Percentiles rank a stretch among this genome's conserved stretches.
These are phyloP conservation scores for Lipotes vexillifer DNA, from an alignment of 2,113 vertebrate genomes.

Conservation along the genomic window DNA sequence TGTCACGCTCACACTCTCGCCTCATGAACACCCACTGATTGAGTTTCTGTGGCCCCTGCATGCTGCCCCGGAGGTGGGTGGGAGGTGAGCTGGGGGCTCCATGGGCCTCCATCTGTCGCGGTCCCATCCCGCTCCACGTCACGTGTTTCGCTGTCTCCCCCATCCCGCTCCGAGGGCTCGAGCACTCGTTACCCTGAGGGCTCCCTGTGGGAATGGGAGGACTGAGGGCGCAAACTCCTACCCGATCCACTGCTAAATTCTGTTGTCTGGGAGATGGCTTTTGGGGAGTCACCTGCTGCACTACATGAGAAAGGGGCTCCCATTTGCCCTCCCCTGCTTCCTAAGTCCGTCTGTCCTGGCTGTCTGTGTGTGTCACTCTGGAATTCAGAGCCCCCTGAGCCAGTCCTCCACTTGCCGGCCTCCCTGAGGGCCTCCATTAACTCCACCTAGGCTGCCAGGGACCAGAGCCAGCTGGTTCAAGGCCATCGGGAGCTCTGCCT, in stretches of 20 bases:
- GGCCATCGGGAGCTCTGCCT: slow-evolving; percentile 61
- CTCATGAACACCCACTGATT: background rate
- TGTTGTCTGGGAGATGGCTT: slow-evolving; percentile 41
- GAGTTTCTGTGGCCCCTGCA: slow-evolving; percentile 57
- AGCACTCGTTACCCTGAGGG: slow-evolving; percentile 23
- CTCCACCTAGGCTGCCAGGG: slow-evolving; percentile 27
- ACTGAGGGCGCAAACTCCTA: background rate
- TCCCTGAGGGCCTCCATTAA: slow-evolving; percentile 25
- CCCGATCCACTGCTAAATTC: background rate
- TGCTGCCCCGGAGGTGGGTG: slow-evolving; percentile 52
- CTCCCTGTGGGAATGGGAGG: background rate
- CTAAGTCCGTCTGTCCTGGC: slow-evolving; percentile 38
- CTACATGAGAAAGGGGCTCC: slow-evolving; percentile 52
- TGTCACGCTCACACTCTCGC: background rate
- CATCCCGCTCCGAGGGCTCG: background rate
- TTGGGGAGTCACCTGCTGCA: slow-evolving; percentile 42
- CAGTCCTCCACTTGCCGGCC: slow-evolving; percentile 1
- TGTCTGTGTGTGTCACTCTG: slow-evolving; percentile 35
- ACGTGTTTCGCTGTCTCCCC: background rate
- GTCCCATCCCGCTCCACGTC: background rate
- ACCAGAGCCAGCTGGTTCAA: slow-evolving; percentile 49
- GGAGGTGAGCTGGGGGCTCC: slow-evolving; percentile 31
- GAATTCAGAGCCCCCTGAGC: slow-evolving; percentile 44
- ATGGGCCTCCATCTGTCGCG: background rate
- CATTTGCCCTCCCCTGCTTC: background rate